These are phyloP conservation scores for Calliopsis andreniformis DNA, from an alignment of 1,140 invertebrate genomes.

Conservation along the genomic window DNA sequence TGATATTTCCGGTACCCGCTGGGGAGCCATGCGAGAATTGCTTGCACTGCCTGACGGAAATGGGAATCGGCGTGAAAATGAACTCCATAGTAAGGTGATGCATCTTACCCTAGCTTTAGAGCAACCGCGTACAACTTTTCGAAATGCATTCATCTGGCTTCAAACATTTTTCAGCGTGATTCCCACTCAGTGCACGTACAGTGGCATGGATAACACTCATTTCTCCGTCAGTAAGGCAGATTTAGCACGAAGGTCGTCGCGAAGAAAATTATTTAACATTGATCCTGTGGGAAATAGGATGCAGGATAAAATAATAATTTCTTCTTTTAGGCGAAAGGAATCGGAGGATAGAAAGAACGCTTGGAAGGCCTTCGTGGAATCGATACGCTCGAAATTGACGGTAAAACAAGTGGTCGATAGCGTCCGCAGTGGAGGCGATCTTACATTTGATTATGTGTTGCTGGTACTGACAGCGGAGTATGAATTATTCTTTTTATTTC, in stretches of 20 bases:
- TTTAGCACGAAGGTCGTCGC: constrained; percentile 50
- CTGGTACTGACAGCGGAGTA: constrained; percentile 91
- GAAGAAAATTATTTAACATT: not conserved
- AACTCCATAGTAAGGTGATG: constrained; percentile 87
- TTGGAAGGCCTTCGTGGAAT: constrained; percentile 87
- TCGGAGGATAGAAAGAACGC: constrained; percentile 82
- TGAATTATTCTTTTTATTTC: constrained; percentile 69
- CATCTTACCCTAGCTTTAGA: not conserved
- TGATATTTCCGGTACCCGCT: constrained; percentile 86
- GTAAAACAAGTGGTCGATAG: constrained; percentile 93
- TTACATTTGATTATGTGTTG: constrained; percentile 92
- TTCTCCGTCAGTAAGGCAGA: constrained; percentile 64
- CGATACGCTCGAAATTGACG: constrained; percentile 89
- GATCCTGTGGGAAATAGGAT: not conserved
- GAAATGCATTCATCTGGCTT: not conserved
- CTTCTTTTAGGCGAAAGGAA: constrained; percentile 52
- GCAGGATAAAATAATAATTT: not conserved
- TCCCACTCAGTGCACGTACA: constrained; percentile 78
- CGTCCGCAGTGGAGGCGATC: constrained; percentile 87
- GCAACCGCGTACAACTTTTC: constrained; percentile 42
- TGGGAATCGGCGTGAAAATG: constrained; percentile 86
- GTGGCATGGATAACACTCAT: constrained; percentile 58
- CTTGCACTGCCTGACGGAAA: constrained; percentile 86
- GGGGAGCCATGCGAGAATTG: constrained; percentile 87
- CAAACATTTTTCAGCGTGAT: constrained; percentile 73